phyloP scores from a whole-genome alignment of 2,888 invertebrate species.

The Mystacides longicornis region DNA sequence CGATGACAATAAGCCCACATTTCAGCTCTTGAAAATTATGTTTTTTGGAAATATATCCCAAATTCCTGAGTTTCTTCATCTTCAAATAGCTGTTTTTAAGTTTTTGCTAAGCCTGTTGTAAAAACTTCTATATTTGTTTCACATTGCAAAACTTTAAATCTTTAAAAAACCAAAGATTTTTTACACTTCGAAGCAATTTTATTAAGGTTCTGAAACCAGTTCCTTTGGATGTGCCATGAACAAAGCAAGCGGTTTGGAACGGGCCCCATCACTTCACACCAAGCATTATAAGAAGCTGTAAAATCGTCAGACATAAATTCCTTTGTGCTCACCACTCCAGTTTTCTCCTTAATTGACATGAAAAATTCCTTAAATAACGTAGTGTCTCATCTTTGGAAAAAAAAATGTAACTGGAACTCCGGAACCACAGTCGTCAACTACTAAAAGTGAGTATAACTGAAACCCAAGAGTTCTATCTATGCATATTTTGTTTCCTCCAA shows the following conservation, averaged over 20 bases:
- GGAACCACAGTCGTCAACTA: neutral
- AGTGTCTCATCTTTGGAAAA: neutral
- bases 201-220: neutral
- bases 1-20: too few relatives aligned
- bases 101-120: too few relatives aligned
- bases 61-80: too few relatives aligned
- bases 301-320: neutral
- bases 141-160: neutral
- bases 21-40: too few relatives aligned
- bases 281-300: neutral
- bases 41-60: too few relatives aligned
- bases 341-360: neutral
- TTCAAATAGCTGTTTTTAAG: too few relatives aligned
- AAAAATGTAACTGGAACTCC: neutral
- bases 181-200: neutral
- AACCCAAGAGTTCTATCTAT: constrained; percentile 16
- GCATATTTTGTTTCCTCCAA: constrained; percentile 17
- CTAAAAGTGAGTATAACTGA: constrained; percentile 14
- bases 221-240: neutral
- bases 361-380: neutral
- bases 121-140: neutral
- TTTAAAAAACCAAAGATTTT: neutral
- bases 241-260: neutral
- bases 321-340: neutral
- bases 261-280: neutral